These are phyloP conservation scores for Hypselothyrea guttata DNA, from an alignment of 2,888 invertebrate species.

Conservation along the genomic window DNA sequence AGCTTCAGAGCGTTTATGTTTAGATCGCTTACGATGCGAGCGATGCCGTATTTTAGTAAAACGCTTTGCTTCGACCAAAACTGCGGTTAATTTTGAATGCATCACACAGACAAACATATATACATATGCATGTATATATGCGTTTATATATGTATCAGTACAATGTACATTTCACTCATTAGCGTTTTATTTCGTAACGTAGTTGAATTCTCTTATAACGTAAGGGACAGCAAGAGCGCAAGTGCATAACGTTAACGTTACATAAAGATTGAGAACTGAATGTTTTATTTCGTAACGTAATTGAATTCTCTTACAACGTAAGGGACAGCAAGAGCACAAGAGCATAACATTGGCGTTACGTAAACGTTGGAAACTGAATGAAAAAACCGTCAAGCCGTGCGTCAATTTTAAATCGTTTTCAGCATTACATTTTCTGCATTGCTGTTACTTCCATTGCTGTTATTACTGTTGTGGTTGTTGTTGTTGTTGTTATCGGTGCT, in stretches of 20 bases:
- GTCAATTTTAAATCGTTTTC: too few relatives aligned
- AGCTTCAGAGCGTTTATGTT: slow-evolving; percentile 48
- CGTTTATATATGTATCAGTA: background rate
- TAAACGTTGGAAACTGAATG: slow-evolving; percentile 3
- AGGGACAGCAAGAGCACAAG: too few relatives aligned
- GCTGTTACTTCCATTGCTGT: background rate
- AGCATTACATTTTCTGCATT: background rate
- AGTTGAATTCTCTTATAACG: too few relatives aligned
- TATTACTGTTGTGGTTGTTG: slow-evolving; percentile 15
- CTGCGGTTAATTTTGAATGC: slow-evolving; percentile 12
- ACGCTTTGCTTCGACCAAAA: slow-evolving; percentile 66
- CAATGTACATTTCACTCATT: background rate
- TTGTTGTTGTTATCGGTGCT: slow-evolving; percentile 18
- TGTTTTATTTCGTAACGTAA: too few relatives aligned
- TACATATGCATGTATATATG: too few relatives aligned
- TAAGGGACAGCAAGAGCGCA: too few relatives aligned
- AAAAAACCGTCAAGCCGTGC: too few relatives aligned
- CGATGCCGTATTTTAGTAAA: slow-evolving; percentile 63
- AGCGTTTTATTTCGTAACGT: too few relatives aligned
- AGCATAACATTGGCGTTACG: too few relatives aligned
- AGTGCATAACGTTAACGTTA: too few relatives aligned
- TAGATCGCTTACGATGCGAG: slow-evolving; percentile 42
- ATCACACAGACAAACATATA: slow-evolving; percentile 1
- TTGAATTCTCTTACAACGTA: too few relatives aligned
- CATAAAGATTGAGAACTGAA: too few relatives aligned